A percentile compares a stretch with the other conserved stretches of the same genome.
These are phyloP conservation scores for Lasioglossum zephyrum DNA, from an alignment of 2,888 invertebrate genomes.

Conservation along the genomic window DNA sequence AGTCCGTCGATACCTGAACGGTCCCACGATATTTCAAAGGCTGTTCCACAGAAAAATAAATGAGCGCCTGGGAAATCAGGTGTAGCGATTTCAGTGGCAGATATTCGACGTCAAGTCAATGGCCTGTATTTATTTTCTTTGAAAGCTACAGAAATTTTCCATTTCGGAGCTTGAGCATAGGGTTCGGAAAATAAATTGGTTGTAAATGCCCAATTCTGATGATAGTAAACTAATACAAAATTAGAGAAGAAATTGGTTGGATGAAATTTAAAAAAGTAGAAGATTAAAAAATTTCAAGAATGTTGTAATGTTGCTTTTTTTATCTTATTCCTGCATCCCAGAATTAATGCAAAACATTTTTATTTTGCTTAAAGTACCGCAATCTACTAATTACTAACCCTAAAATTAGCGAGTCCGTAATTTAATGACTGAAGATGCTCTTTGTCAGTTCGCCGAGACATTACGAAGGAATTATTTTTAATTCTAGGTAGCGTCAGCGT, in stretches of 20 bases:
- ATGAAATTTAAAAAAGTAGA: no score
- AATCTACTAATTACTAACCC: background rate
- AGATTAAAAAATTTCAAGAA: no score
- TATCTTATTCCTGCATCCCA: no score
- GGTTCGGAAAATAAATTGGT: no score
- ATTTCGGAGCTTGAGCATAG: background rate
- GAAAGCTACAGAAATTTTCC: background rate
- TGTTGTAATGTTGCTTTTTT: no score
- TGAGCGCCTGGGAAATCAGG: slow-evolving; percentile 29
- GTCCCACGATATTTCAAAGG: slow-evolving; percentile 59
- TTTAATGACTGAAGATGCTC: background rate
- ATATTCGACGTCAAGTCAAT: background rate
- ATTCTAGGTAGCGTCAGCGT: background rate
- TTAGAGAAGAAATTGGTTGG: no score
- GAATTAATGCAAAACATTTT: no score
- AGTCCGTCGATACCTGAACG: slow-evolving; percentile 58
- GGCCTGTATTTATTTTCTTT: background rate
- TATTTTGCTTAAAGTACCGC: no score
- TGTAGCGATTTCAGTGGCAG: slow-evolving; percentile 14
- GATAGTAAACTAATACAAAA: background rate
- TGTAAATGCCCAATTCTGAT: background rate
- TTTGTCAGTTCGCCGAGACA: background rate
- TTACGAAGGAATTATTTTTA: background rate
- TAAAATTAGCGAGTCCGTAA: background rate
- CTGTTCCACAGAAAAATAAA: slow-evolving; percentile 8